Evolutionary conservation across 2,797 vertebrate species (phyloP), one percentile per base, ranked within the genome.

Genomic region (Mormyrus hasselquistii): DNA sequence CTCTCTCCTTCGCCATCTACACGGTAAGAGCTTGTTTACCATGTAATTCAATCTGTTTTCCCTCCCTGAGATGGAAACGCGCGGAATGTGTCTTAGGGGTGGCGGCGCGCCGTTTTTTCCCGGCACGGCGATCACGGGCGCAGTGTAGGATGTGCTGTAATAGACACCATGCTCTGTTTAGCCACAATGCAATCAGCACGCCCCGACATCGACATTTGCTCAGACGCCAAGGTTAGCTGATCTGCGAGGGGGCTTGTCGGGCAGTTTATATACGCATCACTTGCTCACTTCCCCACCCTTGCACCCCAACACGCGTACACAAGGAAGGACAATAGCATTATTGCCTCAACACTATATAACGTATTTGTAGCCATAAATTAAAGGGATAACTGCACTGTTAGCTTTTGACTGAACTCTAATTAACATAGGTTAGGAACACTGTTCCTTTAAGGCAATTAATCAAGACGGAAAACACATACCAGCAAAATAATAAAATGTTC

Each of bases 191-290:
- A 90, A 69, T 91, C 86, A 84, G 88, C 90, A 90, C 82, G 52
- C 89, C 83, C 79, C 25, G 65, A 22, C 59, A 82, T 53, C 47
- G 52, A 88, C 85, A 88, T 76, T 91, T 90, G 86, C 89, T 92
- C 89, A 89, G 83, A 91, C 69, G 87, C 89, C 89, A 85, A 87
- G 91, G 92, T 89, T 86, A 90, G 90, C 91, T 90, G 91, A 92
- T 92, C 91, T 91, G 90, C 88, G 76, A 84, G 88, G 91, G 92
- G 90, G 84, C 88, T 89, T 90, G 55, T 87, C 85, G 89, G 88
- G 19, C 86, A 89, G 62, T 88, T 92, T 91, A 89, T 91, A 87
- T 65, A n/a, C n/a, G 12, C 22, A 1, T 14, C n/a, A 65, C 19
- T 14, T n/a, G 2, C 57, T 62, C 88, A 85, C 86, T 90, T 22